Conservation (phyloP, 2,888 invertebrate genomes). For the Morpho deidamia region DNA sequence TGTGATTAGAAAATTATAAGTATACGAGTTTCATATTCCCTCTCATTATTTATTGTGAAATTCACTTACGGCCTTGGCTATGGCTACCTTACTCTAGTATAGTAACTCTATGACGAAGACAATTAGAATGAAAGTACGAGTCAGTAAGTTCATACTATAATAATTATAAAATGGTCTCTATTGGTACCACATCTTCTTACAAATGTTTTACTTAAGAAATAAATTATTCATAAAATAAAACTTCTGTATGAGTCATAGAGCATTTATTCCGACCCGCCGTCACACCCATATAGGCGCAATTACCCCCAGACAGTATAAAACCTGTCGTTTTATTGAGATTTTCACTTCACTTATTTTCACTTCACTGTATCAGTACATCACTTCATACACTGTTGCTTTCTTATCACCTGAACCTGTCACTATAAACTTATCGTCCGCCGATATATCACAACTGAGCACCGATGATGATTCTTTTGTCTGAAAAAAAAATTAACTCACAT, state of each 20-base stretch:
- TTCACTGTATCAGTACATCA: slow-evolving; percentile 80
- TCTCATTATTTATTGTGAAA: no score
- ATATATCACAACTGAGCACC: slow-evolving; percentile 98
- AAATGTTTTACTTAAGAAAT: no score
- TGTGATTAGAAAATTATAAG: no score
- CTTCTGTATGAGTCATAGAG: slow-evolving; percentile 15
- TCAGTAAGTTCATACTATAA: no score
- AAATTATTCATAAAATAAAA: slow-evolving; percentile 13
- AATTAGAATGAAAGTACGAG: no score
- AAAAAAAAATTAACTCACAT: slow-evolving; percentile 39
- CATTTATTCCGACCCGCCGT: slow-evolving; percentile 19
- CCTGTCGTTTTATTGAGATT: slow-evolving; percentile 22
- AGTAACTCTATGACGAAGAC: no score
- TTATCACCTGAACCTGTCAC: slow-evolving; percentile 99
- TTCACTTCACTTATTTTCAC: slow-evolving; percentile 41
- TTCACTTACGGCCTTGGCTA: no score
- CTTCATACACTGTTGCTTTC: slow-evolving; percentile 98
- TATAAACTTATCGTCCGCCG: slow-evolving; percentile 97
- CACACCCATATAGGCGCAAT: slow-evolving; percentile 4
- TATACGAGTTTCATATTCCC: no score
- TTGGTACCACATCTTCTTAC: no score
- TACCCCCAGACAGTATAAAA: slow-evolving; percentile 15
- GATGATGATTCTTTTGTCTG: slow-evolving; percentile 98
- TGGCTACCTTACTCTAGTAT: no score
- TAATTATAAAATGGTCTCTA: no score